phyloP scores from a whole-genome alignment of 2,113 vertebrate species.

The Pristiophorus japonicus region DNA sequence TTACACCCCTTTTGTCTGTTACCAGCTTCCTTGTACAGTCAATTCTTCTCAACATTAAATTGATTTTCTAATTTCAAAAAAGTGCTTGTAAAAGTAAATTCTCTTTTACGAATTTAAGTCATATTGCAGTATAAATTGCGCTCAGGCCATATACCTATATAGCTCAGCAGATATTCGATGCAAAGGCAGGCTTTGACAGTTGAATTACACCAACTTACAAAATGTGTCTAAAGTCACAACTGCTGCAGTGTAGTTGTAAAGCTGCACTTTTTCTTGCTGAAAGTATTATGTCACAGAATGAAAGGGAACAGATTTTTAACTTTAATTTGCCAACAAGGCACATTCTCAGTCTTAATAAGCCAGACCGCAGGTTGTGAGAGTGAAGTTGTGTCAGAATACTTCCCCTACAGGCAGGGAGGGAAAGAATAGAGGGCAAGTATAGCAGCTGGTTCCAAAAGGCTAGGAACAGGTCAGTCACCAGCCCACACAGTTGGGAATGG shows the following conservation, averaged over 20 bases:
- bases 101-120: neutral
- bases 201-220: neutral
- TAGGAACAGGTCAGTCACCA: neutral
- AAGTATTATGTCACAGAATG: neutral
- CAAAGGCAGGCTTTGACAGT: neutral
- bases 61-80: neutral
- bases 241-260: neutral
- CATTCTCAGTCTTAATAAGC: neutral
- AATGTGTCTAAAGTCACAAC: neutral
- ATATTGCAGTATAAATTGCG: neutral
- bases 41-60: neutral
- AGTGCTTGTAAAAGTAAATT: neutral
- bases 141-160: neutral
- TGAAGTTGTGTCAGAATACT: neutral
- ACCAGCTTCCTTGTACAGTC: neutral
- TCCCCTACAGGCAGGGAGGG: neutral
- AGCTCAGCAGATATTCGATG: neutral
- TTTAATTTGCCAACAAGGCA: neutral
- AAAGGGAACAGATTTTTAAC: neutral
- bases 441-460: neutral
- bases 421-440: neutral
- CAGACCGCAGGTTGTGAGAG: neutral
- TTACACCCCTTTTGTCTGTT: neutral
- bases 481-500: neutral
- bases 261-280: neutral